A percentile compares a stretch with the other conserved stretches of the same genome.
phyloP scores from a whole-genome alignment of 1,140 invertebrate genomes.

The Phthorimaea operculella region DNA sequence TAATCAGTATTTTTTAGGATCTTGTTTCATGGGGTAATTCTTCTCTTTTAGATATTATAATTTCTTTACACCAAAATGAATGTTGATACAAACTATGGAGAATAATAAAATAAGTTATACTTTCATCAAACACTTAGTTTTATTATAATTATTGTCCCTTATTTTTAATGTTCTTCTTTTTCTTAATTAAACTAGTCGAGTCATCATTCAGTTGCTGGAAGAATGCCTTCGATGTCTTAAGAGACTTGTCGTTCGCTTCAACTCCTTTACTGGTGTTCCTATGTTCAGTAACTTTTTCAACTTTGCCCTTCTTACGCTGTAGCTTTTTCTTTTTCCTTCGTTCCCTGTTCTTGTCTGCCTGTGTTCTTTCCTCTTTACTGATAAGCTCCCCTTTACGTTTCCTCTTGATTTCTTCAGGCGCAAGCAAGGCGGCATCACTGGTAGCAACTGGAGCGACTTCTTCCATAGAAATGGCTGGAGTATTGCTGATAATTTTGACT shows the following conservation, averaged over 20 bases:
- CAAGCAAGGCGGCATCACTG: constrained; percentile 86
- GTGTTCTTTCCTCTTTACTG: constrained; percentile 82
- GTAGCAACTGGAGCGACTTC: constrained; percentile 92
- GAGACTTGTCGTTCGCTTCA: constrained; percentile 61
- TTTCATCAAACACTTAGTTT: neutral
- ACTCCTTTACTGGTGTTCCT: constrained; percentile 71
- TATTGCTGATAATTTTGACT: constrained; percentile 90
- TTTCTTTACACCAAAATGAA: too few species aligned
- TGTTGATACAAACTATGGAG: too few species aligned
- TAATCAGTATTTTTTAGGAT: too few species aligned
- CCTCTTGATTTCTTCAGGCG: constrained; percentile 93
- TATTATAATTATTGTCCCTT: constrained; percentile 32
- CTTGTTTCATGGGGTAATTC: too few species aligned
- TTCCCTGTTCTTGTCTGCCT: constrained; percentile 91
- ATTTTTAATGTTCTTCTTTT: constrained; percentile 48
- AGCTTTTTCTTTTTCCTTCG: constrained; percentile 87
- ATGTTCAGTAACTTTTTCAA: constrained; percentile 70
- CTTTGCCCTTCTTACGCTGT: constrained; percentile 73
- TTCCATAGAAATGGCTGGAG: constrained; percentile 93
- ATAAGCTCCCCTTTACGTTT: constrained; percentile 83
- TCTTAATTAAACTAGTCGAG: constrained; percentile 64
- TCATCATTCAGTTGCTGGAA: constrained; percentile 85
- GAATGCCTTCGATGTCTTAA: constrained; percentile 86
- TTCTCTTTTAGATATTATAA: too few species aligned
- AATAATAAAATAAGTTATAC: neutral